Percentiles rank a stretch among this genome's conserved stretches.
Conservation (phyloP, 2,113 vertebrate genomes). For the Phyllopteryx taeniolatus region DNA sequence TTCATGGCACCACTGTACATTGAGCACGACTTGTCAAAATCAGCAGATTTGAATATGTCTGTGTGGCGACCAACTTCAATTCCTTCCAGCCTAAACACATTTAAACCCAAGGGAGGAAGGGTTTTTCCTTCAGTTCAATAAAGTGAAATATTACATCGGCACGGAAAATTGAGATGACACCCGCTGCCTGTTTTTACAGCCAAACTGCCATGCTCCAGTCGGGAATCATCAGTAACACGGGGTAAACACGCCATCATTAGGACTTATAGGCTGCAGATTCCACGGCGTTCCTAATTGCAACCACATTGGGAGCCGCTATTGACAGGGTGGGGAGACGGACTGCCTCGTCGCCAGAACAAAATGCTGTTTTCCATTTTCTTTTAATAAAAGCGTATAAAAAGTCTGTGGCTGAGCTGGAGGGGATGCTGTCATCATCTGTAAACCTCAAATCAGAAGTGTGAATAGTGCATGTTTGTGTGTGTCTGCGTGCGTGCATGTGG, state of each 20-base stretch:
- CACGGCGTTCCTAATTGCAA: conserved; percentile 64
- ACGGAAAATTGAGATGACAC: conserved; percentile 35
- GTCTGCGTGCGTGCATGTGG: conserved; percentile 28
- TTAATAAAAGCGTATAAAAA: conserved; percentile 68
- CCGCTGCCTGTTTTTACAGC: conserved; percentile 29
- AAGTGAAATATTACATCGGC: conserved; percentile 40
- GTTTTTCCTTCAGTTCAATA: conserved; percentile 24
- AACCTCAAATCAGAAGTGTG: conserved; percentile 71
- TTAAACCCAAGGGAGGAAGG: conserved; percentile 3
- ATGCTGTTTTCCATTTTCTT: conserved; percentile 69
- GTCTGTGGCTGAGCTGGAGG: conserved; percentile 66
- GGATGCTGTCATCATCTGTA: conserved; percentile 68
- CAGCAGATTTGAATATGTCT: neutral
- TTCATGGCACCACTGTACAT: too few species aligned
- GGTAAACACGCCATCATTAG: conserved; percentile 67
- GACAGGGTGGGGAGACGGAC: conserved; percentile 60
- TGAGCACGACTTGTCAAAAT: neutral
- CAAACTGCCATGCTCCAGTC: conserved; percentile 36
- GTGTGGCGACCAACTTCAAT: neutral
- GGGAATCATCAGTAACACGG: conserved; percentile 41
- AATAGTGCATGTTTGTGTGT: conserved; percentile 48
- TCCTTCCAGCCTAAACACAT: conserved; percentile 28
- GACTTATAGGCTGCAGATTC: conserved; percentile 61
- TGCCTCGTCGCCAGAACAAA: conserved; percentile 45
- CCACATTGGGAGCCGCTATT: conserved; percentile 64